Percentiles rank a stretch among this genome's conserved stretches.
Evolutionary conservation across 1,140 invertebrate genomes (phyloP).

Genomic region (Drosophila subobscura): DNA sequence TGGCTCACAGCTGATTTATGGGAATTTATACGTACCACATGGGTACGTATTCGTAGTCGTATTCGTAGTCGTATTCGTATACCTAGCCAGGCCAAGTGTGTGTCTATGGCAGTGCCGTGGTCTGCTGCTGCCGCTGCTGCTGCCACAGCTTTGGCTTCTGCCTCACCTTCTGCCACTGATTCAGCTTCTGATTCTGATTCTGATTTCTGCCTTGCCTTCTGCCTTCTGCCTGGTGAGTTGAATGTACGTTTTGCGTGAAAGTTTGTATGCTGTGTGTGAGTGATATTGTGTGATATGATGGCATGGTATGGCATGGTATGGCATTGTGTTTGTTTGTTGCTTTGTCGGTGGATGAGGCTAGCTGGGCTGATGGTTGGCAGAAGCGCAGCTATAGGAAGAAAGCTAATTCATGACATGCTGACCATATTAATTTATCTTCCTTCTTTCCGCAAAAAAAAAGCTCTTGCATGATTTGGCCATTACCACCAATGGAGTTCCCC

Average conservation of each 20-base stretch:
- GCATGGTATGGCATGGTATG: neutral
- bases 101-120: conserved; percentile 47
- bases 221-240: conserved; percentile 49
- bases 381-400: conserved; percentile 70
- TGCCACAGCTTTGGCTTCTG: conserved; percentile 14
- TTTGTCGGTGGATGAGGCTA: conserved; percentile 33
- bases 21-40: conserved; percentile 68
- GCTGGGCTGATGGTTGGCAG: conserved; percentile 10
- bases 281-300: too few species aligned
- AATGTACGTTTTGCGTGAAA: conserved; percentile 81
- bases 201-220: conserved; percentile 22
- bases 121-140: conserved; percentile 39
- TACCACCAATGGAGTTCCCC: conserved; percentile 58
- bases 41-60: too few species aligned
- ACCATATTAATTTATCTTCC: conserved; percentile 83
- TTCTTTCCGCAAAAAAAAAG: conserved; percentile 80
- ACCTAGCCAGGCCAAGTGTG: conserved; percentile 12
- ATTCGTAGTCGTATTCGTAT: too few species aligned
- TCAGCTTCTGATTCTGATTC: conserved; percentile 18
- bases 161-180: conserved; percentile 3
- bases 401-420: conserved; percentile 83
- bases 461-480: conserved; percentile 82
- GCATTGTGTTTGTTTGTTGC: conserved; percentile 68
- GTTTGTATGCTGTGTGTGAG: conserved; percentile 57
- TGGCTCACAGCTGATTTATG: conserved; percentile 83